These are phyloP conservation scores for Candoia aspera DNA, from an alignment of 2,113 vertebrate species.

Conservation along the genomic window DNA sequence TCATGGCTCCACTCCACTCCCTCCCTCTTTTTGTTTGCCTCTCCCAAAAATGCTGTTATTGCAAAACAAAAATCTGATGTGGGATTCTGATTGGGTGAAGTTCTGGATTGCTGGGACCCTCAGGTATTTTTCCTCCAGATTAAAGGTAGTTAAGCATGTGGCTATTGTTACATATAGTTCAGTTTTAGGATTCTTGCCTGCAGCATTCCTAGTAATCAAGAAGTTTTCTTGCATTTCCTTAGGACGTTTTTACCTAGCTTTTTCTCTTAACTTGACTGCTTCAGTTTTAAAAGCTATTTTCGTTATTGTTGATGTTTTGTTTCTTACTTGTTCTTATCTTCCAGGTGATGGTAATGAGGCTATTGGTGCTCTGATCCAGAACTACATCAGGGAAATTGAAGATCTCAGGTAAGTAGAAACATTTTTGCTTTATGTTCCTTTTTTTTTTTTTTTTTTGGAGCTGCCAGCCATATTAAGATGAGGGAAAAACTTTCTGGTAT, in stretches of 20 bases:
- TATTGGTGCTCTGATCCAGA: constrained; percentile 91
- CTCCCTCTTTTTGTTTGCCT: background rate
- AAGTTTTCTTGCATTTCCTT: fast-evolving
- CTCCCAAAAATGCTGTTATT: background rate
- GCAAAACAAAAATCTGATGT: background rate
- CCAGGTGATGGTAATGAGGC: constrained; percentile 90
- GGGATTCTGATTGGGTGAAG: background rate
- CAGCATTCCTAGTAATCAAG: background rate
- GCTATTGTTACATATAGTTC: background rate
- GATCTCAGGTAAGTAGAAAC: constrained; percentile 84
- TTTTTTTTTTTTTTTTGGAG: background rate
- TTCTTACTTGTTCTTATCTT: background rate
- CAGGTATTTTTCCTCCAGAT: background rate
- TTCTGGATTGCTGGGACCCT: background rate
- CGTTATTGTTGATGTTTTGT: background rate
- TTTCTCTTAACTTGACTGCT: background rate
- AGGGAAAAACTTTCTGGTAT: background rate
- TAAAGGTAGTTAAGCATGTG: background rate
- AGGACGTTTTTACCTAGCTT: fast-evolving
- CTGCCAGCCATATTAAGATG: background rate
- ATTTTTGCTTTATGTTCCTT: background rate
- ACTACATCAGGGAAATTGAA: constrained; percentile 95
- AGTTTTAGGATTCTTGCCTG: background rate
- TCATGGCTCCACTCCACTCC: no score
- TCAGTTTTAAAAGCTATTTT: background rate